phyloP scores from a whole-genome alignment of 1,140 invertebrate species.

The Drosophila ogumai region DNA sequence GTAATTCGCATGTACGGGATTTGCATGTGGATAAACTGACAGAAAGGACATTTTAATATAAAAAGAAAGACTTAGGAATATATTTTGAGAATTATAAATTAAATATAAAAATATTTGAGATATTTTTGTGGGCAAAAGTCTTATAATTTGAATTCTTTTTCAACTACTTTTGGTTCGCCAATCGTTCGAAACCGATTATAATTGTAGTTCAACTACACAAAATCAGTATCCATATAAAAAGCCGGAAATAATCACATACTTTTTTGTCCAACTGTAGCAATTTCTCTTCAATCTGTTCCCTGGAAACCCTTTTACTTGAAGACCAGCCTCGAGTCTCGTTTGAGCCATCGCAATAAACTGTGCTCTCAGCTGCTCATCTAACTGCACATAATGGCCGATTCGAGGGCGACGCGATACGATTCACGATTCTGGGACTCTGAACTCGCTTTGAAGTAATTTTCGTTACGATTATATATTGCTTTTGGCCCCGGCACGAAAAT shows the following conservation, averaged over 20 bases:
- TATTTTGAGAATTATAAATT: too few species aligned
- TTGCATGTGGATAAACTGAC: background rate
- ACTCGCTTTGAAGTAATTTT: constrained; percentile 55
- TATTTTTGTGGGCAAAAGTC: too few species aligned
- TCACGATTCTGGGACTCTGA: constrained; percentile 17
- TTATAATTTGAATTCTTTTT: too few species aligned
- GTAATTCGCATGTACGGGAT: background rate
- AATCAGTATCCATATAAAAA: background rate
- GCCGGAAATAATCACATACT: background rate
- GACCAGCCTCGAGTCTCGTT: background rate
- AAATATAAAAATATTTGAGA: too few species aligned
- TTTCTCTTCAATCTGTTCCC: constrained; percentile 7
- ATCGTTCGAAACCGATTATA: background rate
- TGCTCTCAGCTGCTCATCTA: constrained; percentile 37
- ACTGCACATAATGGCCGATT: constrained; percentile 36
- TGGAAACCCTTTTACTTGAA: constrained; percentile 24
- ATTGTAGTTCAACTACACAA: background rate
- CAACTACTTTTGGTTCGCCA: too few species aligned
- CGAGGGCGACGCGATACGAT: constrained; percentile 19
- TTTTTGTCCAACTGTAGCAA: constrained; percentile 6
- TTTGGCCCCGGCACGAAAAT: constrained; percentile 13
- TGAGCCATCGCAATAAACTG: constrained; percentile 12
- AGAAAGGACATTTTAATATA: background rate
- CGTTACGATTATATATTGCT: constrained; percentile 53
- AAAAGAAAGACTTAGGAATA: background rate